Evolutionary conservation across 2,888 invertebrate species (phyloP).

Genomic region (Tachina lurida): DNA sequence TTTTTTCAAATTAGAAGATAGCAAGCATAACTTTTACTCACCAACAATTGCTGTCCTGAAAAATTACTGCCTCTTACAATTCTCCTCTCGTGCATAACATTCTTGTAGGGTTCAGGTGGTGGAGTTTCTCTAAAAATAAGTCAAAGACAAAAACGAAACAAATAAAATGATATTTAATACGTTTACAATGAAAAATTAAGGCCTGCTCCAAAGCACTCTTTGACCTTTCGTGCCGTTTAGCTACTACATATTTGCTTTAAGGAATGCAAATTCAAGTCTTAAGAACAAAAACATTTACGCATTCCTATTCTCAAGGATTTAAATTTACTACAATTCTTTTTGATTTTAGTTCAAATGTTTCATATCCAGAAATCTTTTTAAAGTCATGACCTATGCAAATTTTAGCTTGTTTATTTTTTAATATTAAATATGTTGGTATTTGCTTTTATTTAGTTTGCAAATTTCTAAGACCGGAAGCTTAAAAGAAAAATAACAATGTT

Average conservation of each 20-base stretch:
- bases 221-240: slow-evolving; percentile 52
- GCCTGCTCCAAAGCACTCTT: slow-evolving; percentile 8
- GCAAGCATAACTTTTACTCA: slow-evolving; percentile 77
- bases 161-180: slow-evolving; percentile 47
- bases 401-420: slow-evolving; percentile 48
- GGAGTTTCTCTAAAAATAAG: slow-evolving; percentile 78
- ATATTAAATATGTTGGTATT: slow-evolving; percentile 16
- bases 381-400: slow-evolving; percentile 81
- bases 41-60: slow-evolving; percentile 78
- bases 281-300: slow-evolving; percentile 16
- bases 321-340: not conserved
- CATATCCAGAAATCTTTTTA: slow-evolving; percentile 73
- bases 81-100: slow-evolving; percentile 95
- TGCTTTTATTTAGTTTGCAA: slow-evolving; percentile 23
- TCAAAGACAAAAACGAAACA: slow-evolving; percentile 42
- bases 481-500: slow-evolving; percentile 23
- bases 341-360: not conserved
- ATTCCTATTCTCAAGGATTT: not conserved
- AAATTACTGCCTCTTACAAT: slow-evolving; percentile 93
- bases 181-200: slow-evolving; percentile 19
- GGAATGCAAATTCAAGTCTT: slow-evolving; percentile 9
- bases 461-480: slow-evolving; percentile 63
- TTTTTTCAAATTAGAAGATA: too few relatives aligned
- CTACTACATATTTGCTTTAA: slow-evolving; percentile 18
- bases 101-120: slow-evolving; percentile 85